Evolutionary conservation across 1,140 invertebrate species (phyloP), one percentile per base, ranked within the genome.

Genomic region (Zaprionus taronus): DNA sequence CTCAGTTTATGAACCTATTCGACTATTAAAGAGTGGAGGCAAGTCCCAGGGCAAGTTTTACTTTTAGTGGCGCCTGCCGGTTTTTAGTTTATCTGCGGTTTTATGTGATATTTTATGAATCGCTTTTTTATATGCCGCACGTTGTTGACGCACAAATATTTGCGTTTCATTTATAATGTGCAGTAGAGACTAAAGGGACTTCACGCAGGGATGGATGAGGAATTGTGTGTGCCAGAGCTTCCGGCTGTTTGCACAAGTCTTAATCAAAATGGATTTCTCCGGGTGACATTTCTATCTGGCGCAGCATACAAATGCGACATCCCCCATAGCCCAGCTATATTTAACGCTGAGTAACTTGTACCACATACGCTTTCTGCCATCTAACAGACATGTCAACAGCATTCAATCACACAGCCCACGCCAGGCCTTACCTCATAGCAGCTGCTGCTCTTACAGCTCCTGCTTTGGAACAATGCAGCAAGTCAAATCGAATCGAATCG

Each of bases 91-190:
- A 65, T 60, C 51, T 64, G 55, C 22, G 4, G n/a, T 38, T 57
- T 84, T 81, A 77, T 89, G 78, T 11, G 53, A 55, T 14, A 51
- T 38, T 63, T 79, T 79, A 78, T 78, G 82, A 78, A 79, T 75
- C 74, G 53, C 47, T 65, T 66, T 77, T 80, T 80, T 79, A 81
- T 87, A 56, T 47, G 71, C 61, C 49, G 17, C 73, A 69, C 47
- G 72, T 81, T 89, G 84, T 83, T 89, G 83, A 83, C 81, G 68
- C 83, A 71, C 83, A 78, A 78, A 86, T 83, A 84, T 87, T 83
- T 87, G 77, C 53, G 53, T 81, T 87, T 89, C 84, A 87, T 89
- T 83, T 87, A 83, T 83, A 87, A 72, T 80, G 57, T 55, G 63
- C 24, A 61, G 22, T 6, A 26, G 31, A 1, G 5, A 47, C 41